A percentile compares a stretch with the other conserved stretches of the same genome.
phyloP scores from a whole-genome alignment of 2,797 vertebrate genomes.

The Macrochelys suwanniensis region DNA sequence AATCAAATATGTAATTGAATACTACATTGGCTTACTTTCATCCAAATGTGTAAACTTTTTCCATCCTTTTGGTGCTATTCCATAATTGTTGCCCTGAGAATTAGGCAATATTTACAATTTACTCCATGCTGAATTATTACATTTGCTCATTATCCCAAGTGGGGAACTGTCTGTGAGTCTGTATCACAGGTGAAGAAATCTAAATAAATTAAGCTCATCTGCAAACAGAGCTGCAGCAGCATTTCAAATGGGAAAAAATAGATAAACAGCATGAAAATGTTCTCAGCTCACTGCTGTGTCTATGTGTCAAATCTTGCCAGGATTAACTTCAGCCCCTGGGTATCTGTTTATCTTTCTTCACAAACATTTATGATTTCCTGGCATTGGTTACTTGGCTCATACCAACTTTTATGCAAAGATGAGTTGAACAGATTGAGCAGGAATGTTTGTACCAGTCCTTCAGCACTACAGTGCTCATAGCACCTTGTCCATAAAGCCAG shows the following conservation, averaged over 20 bases:
- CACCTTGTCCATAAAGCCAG: neutral
- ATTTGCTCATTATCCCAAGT: conserved; percentile 45
- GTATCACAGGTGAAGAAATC: conserved; percentile 56
- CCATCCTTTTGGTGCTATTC: neutral
- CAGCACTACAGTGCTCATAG: neutral
- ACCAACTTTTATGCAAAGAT: neutral
- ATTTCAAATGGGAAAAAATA: conserved; percentile 56
- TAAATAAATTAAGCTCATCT: conserved; percentile 68
- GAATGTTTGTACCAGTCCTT: conserved; percentile 32
- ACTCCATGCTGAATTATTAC: conserved; percentile 39
- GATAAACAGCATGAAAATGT: conserved; percentile 38
- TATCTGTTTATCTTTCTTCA: conserved; percentile 40
- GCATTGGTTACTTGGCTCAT: conserved; percentile 1
- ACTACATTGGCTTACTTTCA: neutral
- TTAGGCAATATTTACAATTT: conserved; percentile 25
- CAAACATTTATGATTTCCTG: conserved; percentile 40
- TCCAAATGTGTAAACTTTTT: neutral
- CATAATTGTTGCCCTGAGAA: neutral
- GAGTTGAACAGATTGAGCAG: conserved; percentile 4
- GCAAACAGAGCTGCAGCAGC: conserved; percentile 57
- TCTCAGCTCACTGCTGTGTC: conserved; percentile 27
- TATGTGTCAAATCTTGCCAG: conserved; percentile 57
- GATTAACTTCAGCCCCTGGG: conserved; percentile 47
- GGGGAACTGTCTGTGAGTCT: conserved; percentile 30
- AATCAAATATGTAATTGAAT: conserved; percentile 21